Conservation (phyloP, 2,888 invertebrate genomes). For the Eucera pruinosa region DNA sequence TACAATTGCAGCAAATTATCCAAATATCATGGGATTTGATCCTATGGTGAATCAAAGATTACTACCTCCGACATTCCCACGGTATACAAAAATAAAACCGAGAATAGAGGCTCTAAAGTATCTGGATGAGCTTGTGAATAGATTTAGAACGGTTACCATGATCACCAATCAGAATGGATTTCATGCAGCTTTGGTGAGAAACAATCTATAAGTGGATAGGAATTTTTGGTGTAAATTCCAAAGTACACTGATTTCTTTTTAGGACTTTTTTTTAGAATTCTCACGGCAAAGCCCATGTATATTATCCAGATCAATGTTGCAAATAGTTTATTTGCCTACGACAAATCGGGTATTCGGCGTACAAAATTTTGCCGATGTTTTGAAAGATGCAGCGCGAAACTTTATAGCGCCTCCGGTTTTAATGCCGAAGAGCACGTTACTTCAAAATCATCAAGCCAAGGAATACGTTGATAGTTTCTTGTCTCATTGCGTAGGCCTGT, state of each 20-base stretch:
- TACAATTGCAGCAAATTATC: slow-evolving; percentile 87
- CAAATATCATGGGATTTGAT: slow-evolving; percentile 96
- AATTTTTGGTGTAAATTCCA: slow-evolving; percentile 42
- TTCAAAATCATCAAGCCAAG: slow-evolving; percentile 90
- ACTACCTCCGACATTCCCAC: slow-evolving; percentile 98
- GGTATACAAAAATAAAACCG: slow-evolving; percentile 96
- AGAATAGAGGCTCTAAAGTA: slow-evolving; percentile 91
- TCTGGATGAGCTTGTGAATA: slow-evolving; percentile 92
- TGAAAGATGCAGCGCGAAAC: slow-evolving; percentile 93
- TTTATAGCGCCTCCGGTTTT: slow-evolving; percentile 96
- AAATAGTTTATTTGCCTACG: slow-evolving; percentile 89
- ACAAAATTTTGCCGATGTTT: slow-evolving; percentile 90
- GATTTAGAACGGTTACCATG: slow-evolving; percentile 92
- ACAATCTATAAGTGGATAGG: slow-evolving; percentile 22
- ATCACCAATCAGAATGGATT: slow-evolving; percentile 91
- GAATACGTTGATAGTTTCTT: slow-evolving; percentile 96
- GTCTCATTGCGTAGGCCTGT: slow-evolving; percentile 93
- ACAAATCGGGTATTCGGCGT: slow-evolving; percentile 86
- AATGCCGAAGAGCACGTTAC: slow-evolving; percentile 89
- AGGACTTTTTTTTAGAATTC: slow-evolving; percentile 97
- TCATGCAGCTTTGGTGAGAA: slow-evolving; percentile 91
- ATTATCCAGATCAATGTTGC: slow-evolving; percentile 95
- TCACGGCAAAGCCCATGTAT: slow-evolving; percentile 95
- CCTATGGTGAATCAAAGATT: slow-evolving; percentile 97
- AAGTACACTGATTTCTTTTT: slow-evolving; percentile 74